Percentiles rank a stretch among this genome's conserved stretches.
These are phyloP conservation scores for Cerceris rybyensis DNA, from an alignment of 2,888 invertebrate species.

Conservation along the genomic window DNA sequence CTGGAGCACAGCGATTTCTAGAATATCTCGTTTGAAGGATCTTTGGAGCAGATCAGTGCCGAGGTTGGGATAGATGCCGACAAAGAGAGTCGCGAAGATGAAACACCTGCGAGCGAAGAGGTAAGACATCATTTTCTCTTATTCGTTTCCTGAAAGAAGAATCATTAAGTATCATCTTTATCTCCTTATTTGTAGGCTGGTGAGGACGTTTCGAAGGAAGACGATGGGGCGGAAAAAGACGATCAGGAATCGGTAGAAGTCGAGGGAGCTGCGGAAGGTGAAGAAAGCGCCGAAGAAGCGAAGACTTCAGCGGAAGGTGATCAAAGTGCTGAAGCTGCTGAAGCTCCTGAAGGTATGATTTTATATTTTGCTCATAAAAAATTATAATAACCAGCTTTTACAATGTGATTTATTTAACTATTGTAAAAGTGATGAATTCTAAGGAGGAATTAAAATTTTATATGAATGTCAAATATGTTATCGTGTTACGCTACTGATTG, in stretches of 20 bases:
- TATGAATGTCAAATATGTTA: too few species aligned
- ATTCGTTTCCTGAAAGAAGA: neutral
- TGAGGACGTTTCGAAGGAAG: constrained; percentile 78
- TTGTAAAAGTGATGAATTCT: too few species aligned
- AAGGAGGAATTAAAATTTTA: too few species aligned
- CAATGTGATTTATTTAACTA: too few species aligned
- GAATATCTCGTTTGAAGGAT: constrained; percentile 78
- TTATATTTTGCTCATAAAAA: neutral
- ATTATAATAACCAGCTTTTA: neutral
- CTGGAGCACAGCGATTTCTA: constrained; percentile 76
- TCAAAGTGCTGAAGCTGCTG: constrained; percentile 65
- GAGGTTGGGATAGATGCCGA: constrained; percentile 67
- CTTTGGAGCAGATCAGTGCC: constrained; percentile 78
- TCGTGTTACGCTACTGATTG: too few species aligned
- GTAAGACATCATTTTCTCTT: constrained; percentile 41
- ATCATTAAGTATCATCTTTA: neutral
- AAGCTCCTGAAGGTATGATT: constrained; percentile 47
- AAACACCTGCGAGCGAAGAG: constrained; percentile 59
- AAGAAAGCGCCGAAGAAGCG: constrained; percentile 54
- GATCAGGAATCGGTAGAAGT: constrained; percentile 42
- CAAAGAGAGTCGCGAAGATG: constrained; percentile 61
- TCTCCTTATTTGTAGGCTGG: constrained; percentile 39
- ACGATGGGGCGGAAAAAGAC: constrained; percentile 66
- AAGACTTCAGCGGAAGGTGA: constrained; percentile 52
- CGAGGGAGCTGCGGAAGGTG: constrained; percentile 1